Evolutionary conservation across 2,888 invertebrate genomes (phyloP).

Genomic region (Tenodera sinensis): DNA sequence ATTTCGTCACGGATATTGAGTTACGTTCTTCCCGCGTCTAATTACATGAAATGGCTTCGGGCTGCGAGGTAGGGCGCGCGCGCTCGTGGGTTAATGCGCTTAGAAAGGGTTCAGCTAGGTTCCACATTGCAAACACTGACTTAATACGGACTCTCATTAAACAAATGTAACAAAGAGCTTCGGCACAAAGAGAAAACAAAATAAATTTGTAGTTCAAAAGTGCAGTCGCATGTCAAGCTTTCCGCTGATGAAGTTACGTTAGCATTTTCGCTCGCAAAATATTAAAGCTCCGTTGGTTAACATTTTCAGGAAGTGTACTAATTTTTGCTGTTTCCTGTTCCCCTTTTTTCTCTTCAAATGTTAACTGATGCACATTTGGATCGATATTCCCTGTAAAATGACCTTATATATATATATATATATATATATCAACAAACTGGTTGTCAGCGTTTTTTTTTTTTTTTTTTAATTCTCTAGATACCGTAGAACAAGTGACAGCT

Average conservation of each 20-base stretch:
- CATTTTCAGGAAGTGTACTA: background rate
- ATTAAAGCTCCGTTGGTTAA: background rate
- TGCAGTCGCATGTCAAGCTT: background rate
- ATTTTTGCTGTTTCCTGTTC: background rate
- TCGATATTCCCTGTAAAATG: background rate
- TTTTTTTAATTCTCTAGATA: no score
- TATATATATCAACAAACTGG: background rate
- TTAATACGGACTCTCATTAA: background rate
- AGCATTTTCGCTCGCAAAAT: background rate
- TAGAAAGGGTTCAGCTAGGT: background rate
- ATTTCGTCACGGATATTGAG: background rate
- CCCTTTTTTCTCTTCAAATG: background rate
- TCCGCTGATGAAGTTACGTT: background rate
- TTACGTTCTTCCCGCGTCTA: background rate
- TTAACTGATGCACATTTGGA: background rate
- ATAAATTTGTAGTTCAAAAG: background rate
- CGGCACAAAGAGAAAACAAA: background rate
- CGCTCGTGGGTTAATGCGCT: background rate
- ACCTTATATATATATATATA: no score
- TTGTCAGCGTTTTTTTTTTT: no score
- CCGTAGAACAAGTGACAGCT: no score
- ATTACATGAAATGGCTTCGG: background rate
- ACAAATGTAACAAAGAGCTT: background rate
- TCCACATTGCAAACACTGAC: background rate
- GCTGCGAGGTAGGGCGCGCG: background rate